Evolutionary conservation across 2,113 vertebrate genomes (phyloP).

Genomic region (Corythornis vintsioides): DNA sequence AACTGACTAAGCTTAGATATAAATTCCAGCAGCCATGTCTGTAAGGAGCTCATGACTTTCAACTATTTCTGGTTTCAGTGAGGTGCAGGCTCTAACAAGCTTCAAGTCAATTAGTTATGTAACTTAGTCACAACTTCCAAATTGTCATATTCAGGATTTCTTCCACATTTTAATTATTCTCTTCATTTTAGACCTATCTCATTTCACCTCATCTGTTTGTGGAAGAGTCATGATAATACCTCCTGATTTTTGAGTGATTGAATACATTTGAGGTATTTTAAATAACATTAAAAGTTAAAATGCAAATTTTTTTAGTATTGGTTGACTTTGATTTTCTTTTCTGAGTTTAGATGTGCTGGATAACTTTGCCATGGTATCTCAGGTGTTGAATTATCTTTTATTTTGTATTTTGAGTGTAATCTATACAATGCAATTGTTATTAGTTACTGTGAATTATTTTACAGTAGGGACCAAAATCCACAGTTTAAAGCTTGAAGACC

Average conservation of each 20-base stretch:
- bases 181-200: background rate
- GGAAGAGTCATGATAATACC: background rate
- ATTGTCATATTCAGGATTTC: background rate
- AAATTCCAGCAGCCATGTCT: background rate
- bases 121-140: background rate
- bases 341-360: background rate
- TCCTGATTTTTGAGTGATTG: background rate
- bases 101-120: background rate
- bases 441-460: background rate
- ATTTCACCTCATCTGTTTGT: background rate
- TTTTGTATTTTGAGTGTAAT: constrained; percentile 13
- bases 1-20: background rate
- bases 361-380: background rate
- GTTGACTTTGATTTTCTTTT: background rate
- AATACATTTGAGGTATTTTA: background rate
- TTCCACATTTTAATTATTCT: background rate
- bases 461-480: background rate
- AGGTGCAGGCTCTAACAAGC: background rate
- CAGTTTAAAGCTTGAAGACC: background rate
- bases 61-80: background rate
- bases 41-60: background rate
- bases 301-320: background rate
- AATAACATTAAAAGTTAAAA: background rate
- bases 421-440: background rate
- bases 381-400: constrained; percentile 1